These are phyloP conservation scores for Dicyrtoma fusca DNA, from an alignment of 2,888 invertebrate species.

Conservation along the genomic window DNA sequence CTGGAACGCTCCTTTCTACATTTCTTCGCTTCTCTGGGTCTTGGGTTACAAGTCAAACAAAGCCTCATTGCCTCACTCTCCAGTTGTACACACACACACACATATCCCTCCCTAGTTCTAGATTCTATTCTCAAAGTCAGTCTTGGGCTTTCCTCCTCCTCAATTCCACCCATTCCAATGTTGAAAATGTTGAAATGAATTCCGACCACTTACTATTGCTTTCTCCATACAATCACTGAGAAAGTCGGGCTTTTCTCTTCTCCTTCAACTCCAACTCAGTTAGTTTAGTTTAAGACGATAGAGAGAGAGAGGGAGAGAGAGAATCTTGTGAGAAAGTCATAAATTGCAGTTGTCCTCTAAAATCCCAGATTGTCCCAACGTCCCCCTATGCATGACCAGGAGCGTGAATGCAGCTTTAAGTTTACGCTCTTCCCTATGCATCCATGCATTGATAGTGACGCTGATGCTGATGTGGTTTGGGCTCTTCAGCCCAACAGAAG, in stretches of 20 bases:
- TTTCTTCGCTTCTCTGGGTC: slow-evolving; percentile 5
- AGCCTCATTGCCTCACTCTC: slow-evolving; percentile 13
- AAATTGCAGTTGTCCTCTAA: slow-evolving; percentile 50
- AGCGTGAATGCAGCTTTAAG: background rate
- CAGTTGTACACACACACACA: background rate
- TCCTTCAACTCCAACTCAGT: background rate
- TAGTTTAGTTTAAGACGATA: slow-evolving; percentile 6
- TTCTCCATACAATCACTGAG: background rate
- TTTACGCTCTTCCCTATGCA: slow-evolving; percentile 5
- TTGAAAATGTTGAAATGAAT: background rate
- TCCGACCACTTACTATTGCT: background rate
- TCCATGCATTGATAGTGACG: slow-evolving; percentile 10
- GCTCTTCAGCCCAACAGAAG: too few relatives aligned
- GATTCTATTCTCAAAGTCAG: background rate
- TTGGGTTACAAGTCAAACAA: slow-evolving; percentile 28
- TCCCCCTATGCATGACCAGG: background rate
- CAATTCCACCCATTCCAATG: slow-evolving; percentile 5
- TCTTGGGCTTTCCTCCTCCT: background rate
- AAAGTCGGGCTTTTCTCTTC: slow-evolving; percentile 8
- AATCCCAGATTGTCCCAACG: slow-evolving; percentile 33
- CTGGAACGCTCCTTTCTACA: background rate
- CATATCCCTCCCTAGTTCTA: too few relatives aligned
- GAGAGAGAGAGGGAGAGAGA: background rate
- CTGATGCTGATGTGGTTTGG: background rate
- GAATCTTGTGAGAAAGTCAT: slow-evolving; percentile 43